Evolutionary conservation across 2,113 vertebrate genomes (phyloP), one percentile per base, ranked within the genome.

Genomic region (Uropsilus gracilis): DNA sequence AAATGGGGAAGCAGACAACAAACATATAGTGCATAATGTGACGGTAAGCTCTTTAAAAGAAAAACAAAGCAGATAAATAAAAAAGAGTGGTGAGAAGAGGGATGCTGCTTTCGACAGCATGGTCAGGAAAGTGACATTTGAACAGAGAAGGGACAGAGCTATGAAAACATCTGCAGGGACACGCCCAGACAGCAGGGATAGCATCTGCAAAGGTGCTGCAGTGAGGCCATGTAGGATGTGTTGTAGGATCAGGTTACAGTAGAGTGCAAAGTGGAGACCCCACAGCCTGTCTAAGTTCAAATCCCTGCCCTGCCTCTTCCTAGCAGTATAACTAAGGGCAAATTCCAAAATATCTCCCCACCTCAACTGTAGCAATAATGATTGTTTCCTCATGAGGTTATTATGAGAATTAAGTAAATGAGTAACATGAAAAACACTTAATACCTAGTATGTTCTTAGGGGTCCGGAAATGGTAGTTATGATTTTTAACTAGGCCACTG

Each of bases 51-150:
- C 50, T 63, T 42, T 7, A 61, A 50, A 71, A 75, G 63, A 26
- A 59, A 82, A 89, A 72, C 64, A 85, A 80, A 59, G 44, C 82
- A 90, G 24, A 20, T 53, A 82, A 83, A 90, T 28, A 37, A 82
- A 28, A 72, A 18, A 71, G 28, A 81, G 32, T 34, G 50, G 14
- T 28, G n/a, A 80, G 34, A 84, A 20, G 39, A 59, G 1, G 22
- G 16, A 22, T 64, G 11, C 50, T 59, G 42, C 48, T 78, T 66
- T 20, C 82, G 48, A 77, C 5, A 39, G 26, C 18, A 17, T 34
- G n/a, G 13, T 82, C 73, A 42, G 22, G 4, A 34, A 48, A 77
- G 34, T 42, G 32, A 37, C 61, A 53, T 32, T 37, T 63, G 57
- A 82, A 34, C 55, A 61, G n/a, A 85, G 30, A 39, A 32, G 12